Percentiles rank a stretch among this genome's conserved stretches.
phyloP scores from a whole-genome alignment of 2,113 vertebrate genomes.

The Campylorhamphus procurvoides region DNA sequence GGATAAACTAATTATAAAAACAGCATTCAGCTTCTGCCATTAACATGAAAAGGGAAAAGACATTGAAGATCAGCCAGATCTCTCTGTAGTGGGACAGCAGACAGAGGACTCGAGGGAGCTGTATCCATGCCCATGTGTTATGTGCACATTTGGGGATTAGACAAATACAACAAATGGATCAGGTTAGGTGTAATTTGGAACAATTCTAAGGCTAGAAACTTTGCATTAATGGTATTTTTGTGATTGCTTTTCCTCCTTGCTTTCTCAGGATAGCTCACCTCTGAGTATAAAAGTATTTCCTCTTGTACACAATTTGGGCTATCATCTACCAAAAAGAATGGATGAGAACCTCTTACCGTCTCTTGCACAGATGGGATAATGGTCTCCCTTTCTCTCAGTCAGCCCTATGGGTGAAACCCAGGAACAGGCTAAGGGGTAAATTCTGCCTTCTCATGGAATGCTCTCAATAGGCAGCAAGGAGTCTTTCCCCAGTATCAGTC shows the following conservation, averaged over 20 bases:
- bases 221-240: not conserved
- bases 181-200: not conserved
- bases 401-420: not conserved
- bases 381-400: not conserved
- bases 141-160: rapidly evolving
- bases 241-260: not conserved
- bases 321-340: not conserved
- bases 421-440: not conserved
- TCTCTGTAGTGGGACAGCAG: not conserved
- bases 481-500: not conserved
- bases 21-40: not conserved
- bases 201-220: not conserved
- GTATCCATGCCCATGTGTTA: no score
- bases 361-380: not conserved
- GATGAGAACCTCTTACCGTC: not conserved
- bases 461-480: not conserved
- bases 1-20: not conserved
- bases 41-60: not conserved
- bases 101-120: not conserved
- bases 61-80: not conserved
- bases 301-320: not conserved
- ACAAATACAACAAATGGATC: not conserved
- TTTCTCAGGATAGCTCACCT: not conserved
- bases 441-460: not conserved
- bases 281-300: not conserved